These are phyloP conservation scores for Anguilla japonica DNA, from an alignment of 2,113 vertebrate genomes.

Conservation along the genomic window DNA sequence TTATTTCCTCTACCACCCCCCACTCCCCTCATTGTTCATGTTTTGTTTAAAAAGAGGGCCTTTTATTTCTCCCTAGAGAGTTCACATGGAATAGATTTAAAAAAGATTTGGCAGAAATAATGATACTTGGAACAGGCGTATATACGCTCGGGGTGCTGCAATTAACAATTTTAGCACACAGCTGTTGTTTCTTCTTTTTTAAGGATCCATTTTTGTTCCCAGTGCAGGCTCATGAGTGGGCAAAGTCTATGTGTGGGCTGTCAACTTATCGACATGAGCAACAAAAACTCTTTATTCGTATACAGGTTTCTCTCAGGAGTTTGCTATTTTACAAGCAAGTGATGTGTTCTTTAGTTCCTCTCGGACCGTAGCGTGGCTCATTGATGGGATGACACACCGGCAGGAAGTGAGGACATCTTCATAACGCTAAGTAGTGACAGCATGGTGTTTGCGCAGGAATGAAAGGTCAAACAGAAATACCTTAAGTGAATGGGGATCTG, in stretches of 20 bases:
- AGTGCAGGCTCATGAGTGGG: too few species aligned
- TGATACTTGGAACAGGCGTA: background rate
- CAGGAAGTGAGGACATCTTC: background rate
- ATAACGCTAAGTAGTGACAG: background rate
- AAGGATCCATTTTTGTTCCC: background rate
- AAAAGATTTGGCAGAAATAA: background rate
- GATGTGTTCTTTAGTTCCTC: background rate
- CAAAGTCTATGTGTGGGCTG: background rate
- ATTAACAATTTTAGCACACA: background rate
- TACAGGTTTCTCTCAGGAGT: too few species aligned
- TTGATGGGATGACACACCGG: background rate
- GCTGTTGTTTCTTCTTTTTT: background rate
- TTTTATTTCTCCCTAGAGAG: background rate
- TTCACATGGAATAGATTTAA: background rate
- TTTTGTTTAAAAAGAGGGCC: background rate
- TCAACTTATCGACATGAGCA: background rate
- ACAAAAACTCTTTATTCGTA: too few species aligned
- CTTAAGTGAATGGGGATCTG: background rate
- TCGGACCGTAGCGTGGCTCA: background rate
- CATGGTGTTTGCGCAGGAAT: background rate
- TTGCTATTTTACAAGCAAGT: too few species aligned
- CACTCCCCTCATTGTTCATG: background rate
- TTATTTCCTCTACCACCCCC: background rate
- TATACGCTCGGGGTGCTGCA: background rate
- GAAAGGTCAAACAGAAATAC: background rate